Percentiles rank a stretch among this genome's conserved stretches.
Conservation (phyloP, 2,888 invertebrate genomes). For the Drosophila maculinotata region DNA sequence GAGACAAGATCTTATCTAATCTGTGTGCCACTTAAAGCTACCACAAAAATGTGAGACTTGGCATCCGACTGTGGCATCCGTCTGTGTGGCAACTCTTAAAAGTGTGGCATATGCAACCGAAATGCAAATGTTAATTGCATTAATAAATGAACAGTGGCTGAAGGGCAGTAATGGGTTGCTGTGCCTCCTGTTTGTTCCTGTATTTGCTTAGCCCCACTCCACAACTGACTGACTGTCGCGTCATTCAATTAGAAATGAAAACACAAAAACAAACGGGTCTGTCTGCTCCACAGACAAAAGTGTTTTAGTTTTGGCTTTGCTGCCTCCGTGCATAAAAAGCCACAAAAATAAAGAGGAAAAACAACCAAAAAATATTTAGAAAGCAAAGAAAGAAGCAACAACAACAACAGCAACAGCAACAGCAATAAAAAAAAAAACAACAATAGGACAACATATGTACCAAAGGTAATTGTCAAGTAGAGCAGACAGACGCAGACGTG, state of each 20-base stretch:
- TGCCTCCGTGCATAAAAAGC: slow-evolving; percentile 51
- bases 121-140: slow-evolving; percentile 78
- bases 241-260: slow-evolving; percentile 79
- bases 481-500: slow-evolving; percentile 63
- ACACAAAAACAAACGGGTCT: slow-evolving; percentile 66
- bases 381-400: slow-evolving; percentile 74
- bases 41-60: slow-evolving; percentile 55
- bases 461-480: slow-evolving; percentile 78
- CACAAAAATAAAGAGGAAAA: slow-evolving; percentile 25
- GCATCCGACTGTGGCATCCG: no score
- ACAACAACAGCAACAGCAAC: no score
- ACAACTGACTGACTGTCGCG: slow-evolving; percentile 30
- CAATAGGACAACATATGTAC: slow-evolving; percentile 70
- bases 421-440: no score
- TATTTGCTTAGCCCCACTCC: slow-evolving; percentile 9
- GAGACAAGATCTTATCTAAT: slow-evolving; percentile 65
- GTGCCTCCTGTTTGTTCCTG: slow-evolving; percentile 14
- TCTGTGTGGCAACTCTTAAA: slow-evolving; percentile 7
- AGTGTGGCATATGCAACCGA: slow-evolving; percentile 31
- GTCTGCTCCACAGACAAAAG: slow-evolving; percentile 41
- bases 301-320: slow-evolving; percentile 66
- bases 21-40: slow-evolving; percentile 67
- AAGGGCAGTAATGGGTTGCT: neutral
- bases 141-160: slow-evolving; percentile 65
- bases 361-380: slow-evolving; percentile 71